Evolutionary conservation across 1,140 invertebrate genomes (phyloP), one percentile per base, ranked within the genome.

Genomic region (Meloidogyne exigua): DNA sequence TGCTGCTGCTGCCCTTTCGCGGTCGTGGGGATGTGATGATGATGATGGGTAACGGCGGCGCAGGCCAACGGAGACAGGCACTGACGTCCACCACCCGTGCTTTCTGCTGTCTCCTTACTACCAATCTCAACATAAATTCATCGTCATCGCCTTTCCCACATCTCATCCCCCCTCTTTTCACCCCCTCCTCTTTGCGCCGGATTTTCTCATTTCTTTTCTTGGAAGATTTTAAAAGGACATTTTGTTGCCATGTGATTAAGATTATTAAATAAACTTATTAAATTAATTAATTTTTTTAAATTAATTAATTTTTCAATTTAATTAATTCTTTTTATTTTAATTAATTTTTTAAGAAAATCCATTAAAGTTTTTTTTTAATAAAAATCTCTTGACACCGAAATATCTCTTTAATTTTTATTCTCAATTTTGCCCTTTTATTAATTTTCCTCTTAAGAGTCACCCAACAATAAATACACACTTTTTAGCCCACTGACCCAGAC

Each of bases 401-500:
- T 9, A 57, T 57, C 49, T 57, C n/a, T 57, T 57, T 9, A 5
- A 7, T 7, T 49, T 10, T 57, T 49, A 5, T 18, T n/a, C n/a
- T n/a, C 13, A 49, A n/a, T 49, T 57, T 57, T 57, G 5, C 49
- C 49, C 49, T 57, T 57, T 9, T n/a, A 57, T n/a, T 18, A 57
- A 57, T 57, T 57, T 57, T n/a, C 13, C 49, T n/a, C 7, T 57
- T 57, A 57, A 57, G n/a, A 57, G 49, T n/a, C 49, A n/a, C 49
- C 18, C n/a, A 57, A 18, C 49, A 57, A n/a, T n/a, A 57, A 57
- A 57, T 57, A 57, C 21, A 57, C n/a, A 57, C 49, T 57, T 57
- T 57, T 57, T 57, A 57, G 49, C 49, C 49, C 49, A 57, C 49
- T 57, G 49, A 57, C 49, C 49, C 49, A 57, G 49, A 57, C 49